Conservation (phyloP, 2,113 vertebrate species). For the Podilymbus podiceps region DNA sequence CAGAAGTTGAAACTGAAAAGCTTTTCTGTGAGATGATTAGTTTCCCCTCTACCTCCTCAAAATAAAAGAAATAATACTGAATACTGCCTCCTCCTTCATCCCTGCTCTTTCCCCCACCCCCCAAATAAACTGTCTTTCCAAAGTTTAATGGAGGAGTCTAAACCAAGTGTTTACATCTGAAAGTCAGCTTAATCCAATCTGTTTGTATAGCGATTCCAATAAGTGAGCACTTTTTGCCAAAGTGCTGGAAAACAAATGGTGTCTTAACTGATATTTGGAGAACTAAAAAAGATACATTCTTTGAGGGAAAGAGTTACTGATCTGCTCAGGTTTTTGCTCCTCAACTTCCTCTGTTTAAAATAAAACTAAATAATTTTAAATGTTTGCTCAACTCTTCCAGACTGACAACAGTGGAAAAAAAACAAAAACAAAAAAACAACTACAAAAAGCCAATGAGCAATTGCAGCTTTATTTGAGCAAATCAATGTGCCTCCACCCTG, state of each 20-base stretch:
- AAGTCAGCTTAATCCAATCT: not conserved
- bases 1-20: not conserved
- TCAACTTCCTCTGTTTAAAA: not conserved
- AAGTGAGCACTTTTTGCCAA: not conserved
- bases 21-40: not conserved
- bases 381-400: not conserved
- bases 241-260: not conserved
- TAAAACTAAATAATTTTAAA: not conserved
- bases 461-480: not conserved
- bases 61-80: not conserved
- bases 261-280: not conserved
- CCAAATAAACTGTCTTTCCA: not conserved
- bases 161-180: not conserved
- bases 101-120: no score
- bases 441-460: not conserved
- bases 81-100: not conserved
- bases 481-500: rapidly evolving
- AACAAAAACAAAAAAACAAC: not conserved
- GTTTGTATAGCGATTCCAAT: not conserved
- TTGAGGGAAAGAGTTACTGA: not conserved
- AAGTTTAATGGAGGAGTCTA: not conserved
- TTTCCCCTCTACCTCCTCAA: not conserved
- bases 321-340: not conserved
- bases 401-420: not conserved
- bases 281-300: not conserved